Percentiles rank a stretch among this genome's conserved stretches.
Conservation (phyloP, 2,113 vertebrate genomes). For the Cavia porcellus region DNA sequence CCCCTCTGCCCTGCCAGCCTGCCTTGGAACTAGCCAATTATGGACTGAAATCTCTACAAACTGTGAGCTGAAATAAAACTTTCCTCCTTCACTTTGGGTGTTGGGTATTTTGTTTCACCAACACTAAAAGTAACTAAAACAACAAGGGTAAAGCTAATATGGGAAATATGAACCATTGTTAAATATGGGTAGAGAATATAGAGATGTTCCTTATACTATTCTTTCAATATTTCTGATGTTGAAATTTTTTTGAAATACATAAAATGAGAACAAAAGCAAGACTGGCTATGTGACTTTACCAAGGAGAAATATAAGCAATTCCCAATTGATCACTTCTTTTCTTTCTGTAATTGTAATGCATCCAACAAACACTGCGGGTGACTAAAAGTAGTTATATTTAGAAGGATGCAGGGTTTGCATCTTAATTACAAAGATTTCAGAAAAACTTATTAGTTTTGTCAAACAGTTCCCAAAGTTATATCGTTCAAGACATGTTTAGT, state of each 20-base stretch:
- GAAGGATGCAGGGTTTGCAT: neutral
- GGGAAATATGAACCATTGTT: neutral
- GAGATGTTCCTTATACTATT: neutral
- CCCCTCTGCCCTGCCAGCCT: neutral
- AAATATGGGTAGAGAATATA: neutral
- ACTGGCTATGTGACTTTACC: neutral
- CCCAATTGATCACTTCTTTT: neutral
- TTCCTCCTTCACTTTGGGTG: neutral
- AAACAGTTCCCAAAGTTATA: neutral
- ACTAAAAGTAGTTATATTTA: neutral
- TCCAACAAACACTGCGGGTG: neutral
- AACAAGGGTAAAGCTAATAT: neutral
- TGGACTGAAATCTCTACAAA: neutral
- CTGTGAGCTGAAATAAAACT: neutral
- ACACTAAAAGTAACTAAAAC: neutral
- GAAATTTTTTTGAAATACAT: slow-evolving; percentile 38
- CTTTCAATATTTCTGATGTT: neutral
- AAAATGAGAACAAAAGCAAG: neutral
- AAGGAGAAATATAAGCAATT: neutral
- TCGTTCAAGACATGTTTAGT: neutral
- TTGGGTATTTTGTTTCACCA: neutral
- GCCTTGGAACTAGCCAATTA: neutral
- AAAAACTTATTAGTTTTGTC: slow-evolving; percentile 15
- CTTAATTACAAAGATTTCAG: slow-evolving; percentile 10
- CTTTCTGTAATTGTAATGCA: neutral